phyloP scores from a whole-genome alignment of 2,888 invertebrate genomes.

The Gryllus longicercus region DNA sequence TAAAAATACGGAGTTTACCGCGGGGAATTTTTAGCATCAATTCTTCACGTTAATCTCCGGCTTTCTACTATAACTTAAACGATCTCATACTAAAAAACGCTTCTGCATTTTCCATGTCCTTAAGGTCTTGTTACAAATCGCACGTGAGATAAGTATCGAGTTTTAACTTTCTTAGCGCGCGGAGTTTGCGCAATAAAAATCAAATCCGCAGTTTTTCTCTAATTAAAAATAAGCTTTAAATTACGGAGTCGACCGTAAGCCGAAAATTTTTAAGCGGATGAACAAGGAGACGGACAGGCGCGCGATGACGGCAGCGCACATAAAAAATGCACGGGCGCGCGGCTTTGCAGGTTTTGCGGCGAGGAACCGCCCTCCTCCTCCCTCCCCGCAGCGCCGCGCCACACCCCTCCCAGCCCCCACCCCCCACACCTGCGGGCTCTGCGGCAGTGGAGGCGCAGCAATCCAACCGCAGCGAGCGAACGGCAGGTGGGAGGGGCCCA shows the following conservation, averaged over 20 bases:
- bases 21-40: neutral
- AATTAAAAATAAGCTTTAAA: conserved; percentile 8
- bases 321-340: neutral
- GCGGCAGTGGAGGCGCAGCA: too few relatives aligned
- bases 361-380: neutral
- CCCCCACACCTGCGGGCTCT: neutral
- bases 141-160: neutral
- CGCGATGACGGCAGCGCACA: neutral
- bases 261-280: conserved; percentile 17
- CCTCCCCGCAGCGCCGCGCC: neutral
- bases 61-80: neutral
- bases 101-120: neutral
- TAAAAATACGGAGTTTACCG: neutral
- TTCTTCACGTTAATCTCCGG: neutral
- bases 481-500: too few relatives aligned
- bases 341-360: neutral
- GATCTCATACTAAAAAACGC: neutral
- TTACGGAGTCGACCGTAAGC: conserved; percentile 5
- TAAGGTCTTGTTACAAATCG: neutral
- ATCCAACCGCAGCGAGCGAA: too few relatives aligned
- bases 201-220: neutral
- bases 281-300: neutral
- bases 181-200: conserved; percentile 5
- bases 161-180: neutral
- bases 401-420: neutral